A percentile compares a stretch with the other conserved stretches of the same genome.
Evolutionary conservation across 2,797 vertebrate genomes (phyloP).

Genomic region (Vultur gryphus): DNA sequence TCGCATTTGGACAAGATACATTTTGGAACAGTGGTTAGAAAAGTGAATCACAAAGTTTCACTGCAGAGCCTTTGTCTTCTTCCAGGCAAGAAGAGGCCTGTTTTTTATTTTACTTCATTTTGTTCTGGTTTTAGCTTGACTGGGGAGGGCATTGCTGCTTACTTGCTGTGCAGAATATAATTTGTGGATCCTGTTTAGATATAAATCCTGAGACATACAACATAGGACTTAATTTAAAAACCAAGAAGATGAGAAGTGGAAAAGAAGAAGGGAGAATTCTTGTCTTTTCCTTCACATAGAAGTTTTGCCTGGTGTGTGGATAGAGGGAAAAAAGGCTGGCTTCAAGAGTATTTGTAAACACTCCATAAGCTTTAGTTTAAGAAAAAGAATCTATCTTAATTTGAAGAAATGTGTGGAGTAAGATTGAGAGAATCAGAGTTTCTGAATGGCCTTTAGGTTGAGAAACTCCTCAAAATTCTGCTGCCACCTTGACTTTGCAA

Average conservation of each 20-base stretch:
- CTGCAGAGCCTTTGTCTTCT: not conserved
- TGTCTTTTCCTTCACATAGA: not conserved
- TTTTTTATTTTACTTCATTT: constrained; percentile 15
- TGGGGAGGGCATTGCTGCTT: not conserved
- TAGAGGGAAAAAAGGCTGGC: not conserved
- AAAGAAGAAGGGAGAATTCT: not conserved
- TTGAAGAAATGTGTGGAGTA: not conserved
- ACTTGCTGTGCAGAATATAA: not conserved
- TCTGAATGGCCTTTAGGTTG: not conserved
- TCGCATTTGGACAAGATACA: not conserved
- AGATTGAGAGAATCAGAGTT: not conserved
- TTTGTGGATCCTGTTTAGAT: not conserved
- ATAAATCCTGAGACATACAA: not conserved
- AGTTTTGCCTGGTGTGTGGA: not conserved
- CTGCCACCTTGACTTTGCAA: not conserved
- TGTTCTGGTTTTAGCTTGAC: not conserved
- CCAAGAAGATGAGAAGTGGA: not conserved
- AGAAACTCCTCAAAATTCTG: not conserved
- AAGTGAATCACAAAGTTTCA: not conserved
- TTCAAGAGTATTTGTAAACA: not conserved
- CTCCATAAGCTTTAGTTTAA: not conserved
- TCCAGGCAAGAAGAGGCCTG: not conserved
- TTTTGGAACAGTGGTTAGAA: not conserved
- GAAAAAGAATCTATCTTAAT: not conserved
- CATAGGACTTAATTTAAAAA: not conserved